Base-by-base conservation (phyloP, 2,888 invertebrate genomes). In the Pheosia gnoma region DNA sequence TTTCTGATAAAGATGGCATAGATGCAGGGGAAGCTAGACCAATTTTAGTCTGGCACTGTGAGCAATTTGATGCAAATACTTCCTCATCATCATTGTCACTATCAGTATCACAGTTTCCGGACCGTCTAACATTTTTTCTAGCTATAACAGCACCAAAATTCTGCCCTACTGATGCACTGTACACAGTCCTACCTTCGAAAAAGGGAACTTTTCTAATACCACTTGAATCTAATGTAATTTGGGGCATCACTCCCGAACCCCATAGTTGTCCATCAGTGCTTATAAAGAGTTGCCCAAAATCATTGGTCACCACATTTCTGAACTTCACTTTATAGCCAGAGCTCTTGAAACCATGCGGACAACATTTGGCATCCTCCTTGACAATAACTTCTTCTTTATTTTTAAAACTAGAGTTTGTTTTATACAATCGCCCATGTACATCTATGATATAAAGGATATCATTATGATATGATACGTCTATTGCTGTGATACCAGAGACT, bases 121-220 rank as follows among this genome's bases (percentile, higher is more conserved):
- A 91, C 63, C 81, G 81, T 72, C 86, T 90, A 10, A 94, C 94
- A 83, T 94, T 94, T 83, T 95, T 96, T 67, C 95, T 94, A n/a
- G 95, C 95, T 76, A 96, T 94, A 58, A 95, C 95, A 79, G 96
- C 96, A 81, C 96, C 97, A 94, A 96, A 98, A 80, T 96, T 95
- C 63, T 94, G 94, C 6, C 98, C 98, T 62, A 97, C 96, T 8
- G 95, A 95, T 55, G 97, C 94, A 81, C 95, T 95, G 58, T 96
- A 94, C 37, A 97, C 95, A 65, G 94, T 94, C 72, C 96, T 91
- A 7, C 95, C 95, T 77, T 96, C 95, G 75, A 96, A 96, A 87
- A 96, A 96, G 67, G 91, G 93, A 57, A 96, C 95, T 85, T 94
- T 95, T 69, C 94, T 95, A 67, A 96, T 95, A 75, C 90, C 94